Evolutionary conservation across 1,140 invertebrate genomes (phyloP), one percentile per base, ranked within the genome.

Genomic region (Cydia splendana): DNA sequence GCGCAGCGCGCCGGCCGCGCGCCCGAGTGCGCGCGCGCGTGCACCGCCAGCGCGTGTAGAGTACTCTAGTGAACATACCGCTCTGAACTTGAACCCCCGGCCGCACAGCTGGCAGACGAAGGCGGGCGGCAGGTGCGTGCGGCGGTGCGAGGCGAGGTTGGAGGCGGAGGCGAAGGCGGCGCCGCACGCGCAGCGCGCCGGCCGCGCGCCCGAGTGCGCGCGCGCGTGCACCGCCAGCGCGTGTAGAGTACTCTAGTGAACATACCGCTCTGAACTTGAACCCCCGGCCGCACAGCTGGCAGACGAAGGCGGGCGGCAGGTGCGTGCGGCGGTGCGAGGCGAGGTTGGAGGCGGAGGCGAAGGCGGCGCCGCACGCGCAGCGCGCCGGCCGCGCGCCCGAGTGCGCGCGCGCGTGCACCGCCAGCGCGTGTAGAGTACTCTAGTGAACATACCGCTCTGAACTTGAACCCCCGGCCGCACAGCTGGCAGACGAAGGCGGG

Each of bases 321-420:
- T 84, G 82, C 5, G 48, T 79, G 12, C 79, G 75, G 18, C 78
- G 75, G 53, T 87, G 85, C 3, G 83, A 83, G 15, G 80, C 84
- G 6, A 85, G 76, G 74, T 82, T 85, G 57, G 85, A 83, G 0
- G 90, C 82, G n/a, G 88, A 91, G 0, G 89, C 93, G 87, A 93
- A 86, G 1, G 81, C 77, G 0, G 76, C 76, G 81, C 94, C 95
- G 1, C 85, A 84, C 0, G 77, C 24, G 74, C 94, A 95, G 2
- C 90, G 45, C 42, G 92, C 94, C 0, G 95, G 95, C 75, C 95
- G 94, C 79, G 96, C 95, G 5, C 94, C 94, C 0, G 94, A 94
- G 83, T 95, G 95, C 2, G 85, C 87, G 15, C 93, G 88, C 48
- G 94, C 87, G 79, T 95, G 95, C 65, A 93, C 92, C 38, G 89